A percentile compares a stretch with the other conserved stretches of the same genome.
These are phyloP conservation scores for Botia almorhae DNA, from an alignment of 2,797 vertebrate species.

Conservation along the genomic window DNA sequence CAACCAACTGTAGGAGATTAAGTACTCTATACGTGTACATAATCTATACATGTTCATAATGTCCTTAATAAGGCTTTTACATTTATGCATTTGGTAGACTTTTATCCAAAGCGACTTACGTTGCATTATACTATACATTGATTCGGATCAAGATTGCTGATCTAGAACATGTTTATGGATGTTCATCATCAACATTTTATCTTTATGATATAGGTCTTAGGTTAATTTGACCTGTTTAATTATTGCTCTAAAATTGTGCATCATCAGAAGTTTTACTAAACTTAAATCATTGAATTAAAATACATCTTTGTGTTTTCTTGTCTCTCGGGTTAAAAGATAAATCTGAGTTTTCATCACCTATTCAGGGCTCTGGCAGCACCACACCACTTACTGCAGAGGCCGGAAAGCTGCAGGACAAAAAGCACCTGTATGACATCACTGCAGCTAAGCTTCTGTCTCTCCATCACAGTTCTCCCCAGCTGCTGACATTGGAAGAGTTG, in stretches of 20 bases:
- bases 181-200: not conserved
- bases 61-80: too few relatives aligned
- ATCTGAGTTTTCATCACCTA: conserved; percentile 70
- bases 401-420: conserved; percentile 79
- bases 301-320: conserved; percentile 36
- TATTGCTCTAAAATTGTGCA: not conserved
- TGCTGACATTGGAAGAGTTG: conserved; percentile 87
- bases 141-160: not conserved
- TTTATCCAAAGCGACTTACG: too few relatives aligned
- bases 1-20: not conserved
- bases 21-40: too few relatives aligned
- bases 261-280: not conserved
- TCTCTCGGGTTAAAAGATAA: conserved; percentile 76
- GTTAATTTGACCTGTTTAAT: not conserved
- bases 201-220: not conserved
- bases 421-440: conserved; percentile 92
- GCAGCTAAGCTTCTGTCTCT: conserved; percentile 87
- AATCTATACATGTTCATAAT: too few relatives aligned
- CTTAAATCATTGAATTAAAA: not conserved
- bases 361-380: conserved; percentile 64
- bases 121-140: too few relatives aligned
- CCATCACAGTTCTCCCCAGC: conserved; percentile 79
- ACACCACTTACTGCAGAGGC: conserved; percentile 75
- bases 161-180: not conserved
- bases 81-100: too few relatives aligned